Percentiles rank a stretch among this genome's conserved stretches.
Conservation (phyloP, 2,888 invertebrate genomes). For the Dolichomitus sp. region DNA sequence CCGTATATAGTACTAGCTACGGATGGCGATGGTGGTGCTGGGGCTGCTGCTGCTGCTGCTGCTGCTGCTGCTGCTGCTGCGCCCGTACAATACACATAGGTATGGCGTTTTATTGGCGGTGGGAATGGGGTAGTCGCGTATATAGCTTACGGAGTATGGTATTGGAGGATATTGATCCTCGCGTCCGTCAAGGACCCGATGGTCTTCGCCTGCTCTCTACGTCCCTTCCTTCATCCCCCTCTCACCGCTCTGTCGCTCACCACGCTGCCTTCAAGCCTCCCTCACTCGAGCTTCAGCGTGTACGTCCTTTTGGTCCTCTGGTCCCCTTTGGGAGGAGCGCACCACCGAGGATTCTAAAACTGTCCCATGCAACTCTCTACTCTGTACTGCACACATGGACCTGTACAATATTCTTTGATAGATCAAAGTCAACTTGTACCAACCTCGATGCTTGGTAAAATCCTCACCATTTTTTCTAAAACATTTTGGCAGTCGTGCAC, state of each 20-base stretch:
- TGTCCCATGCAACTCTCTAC: conserved; percentile 48
- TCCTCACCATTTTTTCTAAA: background rate
- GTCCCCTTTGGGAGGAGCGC: conserved; percentile 49
- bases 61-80: conserved; percentile 56
- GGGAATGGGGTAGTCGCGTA: conserved; percentile 82
- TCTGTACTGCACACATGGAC: background rate
- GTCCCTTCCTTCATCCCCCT: conserved; percentile 69
- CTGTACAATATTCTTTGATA: conserved; percentile 1
- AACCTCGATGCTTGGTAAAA: background rate
- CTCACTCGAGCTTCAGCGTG: conserved; percentile 22
- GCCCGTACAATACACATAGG: conserved; percentile 82
- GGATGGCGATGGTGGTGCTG: conserved; percentile 44
- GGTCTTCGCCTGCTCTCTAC: conserved; percentile 79
- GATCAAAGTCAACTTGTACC: conserved; percentile 22
- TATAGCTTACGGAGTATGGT: conserved; percentile 84
- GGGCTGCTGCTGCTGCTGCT: conserved; percentile 36
- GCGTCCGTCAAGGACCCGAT: conserved; percentile 86
- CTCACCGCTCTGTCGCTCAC: conserved; percentile 64
- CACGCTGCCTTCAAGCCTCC: conserved; percentile 9
- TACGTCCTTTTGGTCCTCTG: conserved; percentile 45
- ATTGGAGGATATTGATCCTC: conserved; percentile 86
- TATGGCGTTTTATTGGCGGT: conserved; percentile 85
- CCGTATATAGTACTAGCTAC: conserved; percentile 70
- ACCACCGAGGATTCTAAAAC: conserved; percentile 50
- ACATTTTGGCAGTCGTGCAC: background rate